phyloP scores from a whole-genome alignment of 2,888 invertebrate genomes.

The Fabriciana adippe region DNA sequence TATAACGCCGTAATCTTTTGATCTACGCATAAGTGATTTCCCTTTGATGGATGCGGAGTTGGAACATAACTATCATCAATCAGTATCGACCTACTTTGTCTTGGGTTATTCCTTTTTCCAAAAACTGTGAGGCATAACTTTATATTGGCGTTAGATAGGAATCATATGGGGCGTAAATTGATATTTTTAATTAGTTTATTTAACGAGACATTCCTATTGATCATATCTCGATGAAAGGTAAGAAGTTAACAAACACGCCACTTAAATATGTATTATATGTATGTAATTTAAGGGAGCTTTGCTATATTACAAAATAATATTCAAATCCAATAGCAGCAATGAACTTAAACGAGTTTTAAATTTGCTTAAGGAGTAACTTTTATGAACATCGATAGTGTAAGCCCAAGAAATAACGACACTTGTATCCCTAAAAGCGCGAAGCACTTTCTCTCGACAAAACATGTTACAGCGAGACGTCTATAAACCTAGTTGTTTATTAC shows the following conservation, averaged over 20 bases:
- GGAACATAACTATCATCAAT: constrained; percentile 24
- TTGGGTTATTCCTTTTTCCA: not conserved
- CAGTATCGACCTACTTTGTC: constrained; percentile 20
- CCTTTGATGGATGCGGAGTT: constrained; percentile 26
- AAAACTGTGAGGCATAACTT: not conserved
- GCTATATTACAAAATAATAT: not conserved
- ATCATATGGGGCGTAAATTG: not conserved
- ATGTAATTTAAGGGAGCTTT: too few species aligned
- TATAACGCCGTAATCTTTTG: constrained; percentile 16
- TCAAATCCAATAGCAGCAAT: constrained; percentile 2
- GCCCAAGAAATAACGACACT: constrained; percentile 30
- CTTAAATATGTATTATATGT: too few species aligned
- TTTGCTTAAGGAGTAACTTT: constrained; percentile 10
- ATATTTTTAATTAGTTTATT: not conserved
- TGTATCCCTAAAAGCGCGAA: constrained; percentile 38
- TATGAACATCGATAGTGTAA: constrained; percentile 9
- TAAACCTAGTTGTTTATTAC: constrained; percentile 57
- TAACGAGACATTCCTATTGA: not conserved
- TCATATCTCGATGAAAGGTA: not conserved
- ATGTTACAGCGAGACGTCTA: constrained; percentile 46
- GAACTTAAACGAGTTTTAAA: not conserved
- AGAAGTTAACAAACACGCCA: not conserved
- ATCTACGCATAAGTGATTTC: constrained; percentile 13
- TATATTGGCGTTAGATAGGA: not conserved
- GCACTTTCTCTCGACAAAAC: constrained; percentile 40